Percentiles rank a stretch among this genome's conserved stretches.
These are phyloP conservation scores for Automeris io DNA, from an alignment of 2,888 invertebrate species.

Conservation along the genomic window DNA sequence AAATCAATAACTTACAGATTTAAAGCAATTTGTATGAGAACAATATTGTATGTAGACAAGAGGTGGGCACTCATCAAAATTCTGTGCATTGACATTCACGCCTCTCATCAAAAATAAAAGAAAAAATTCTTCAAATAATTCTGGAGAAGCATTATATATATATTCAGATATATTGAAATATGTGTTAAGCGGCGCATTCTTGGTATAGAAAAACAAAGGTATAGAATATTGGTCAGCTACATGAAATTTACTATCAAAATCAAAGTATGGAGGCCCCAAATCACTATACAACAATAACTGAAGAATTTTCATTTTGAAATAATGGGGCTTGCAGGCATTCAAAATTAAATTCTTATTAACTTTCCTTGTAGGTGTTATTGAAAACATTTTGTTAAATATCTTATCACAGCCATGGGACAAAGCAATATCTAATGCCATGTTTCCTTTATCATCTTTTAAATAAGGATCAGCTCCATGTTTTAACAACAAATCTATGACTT, in stretches of 20 bases:
- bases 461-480: conserved; percentile 56
- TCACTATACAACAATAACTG: conserved; percentile 50
- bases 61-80: conserved; percentile 60
- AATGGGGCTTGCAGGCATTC: conserved; percentile 59
- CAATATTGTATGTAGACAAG: conserved; percentile 58
- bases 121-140: conserved; percentile 54
- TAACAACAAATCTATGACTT: conserved; percentile 52
- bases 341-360: conserved; percentile 51
- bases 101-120: conserved; percentile 59
- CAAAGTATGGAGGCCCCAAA: conserved; percentile 59
- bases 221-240: neutral
- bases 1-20: conserved; percentile 60
- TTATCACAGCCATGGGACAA: conserved; percentile 40
- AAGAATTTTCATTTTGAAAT: conserved; percentile 58
- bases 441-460: conserved; percentile 41
- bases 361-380: conserved; percentile 36
- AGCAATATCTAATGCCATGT: conserved; percentile 53
- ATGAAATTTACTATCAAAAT: conserved; percentile 28
- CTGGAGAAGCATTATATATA: conserved; percentile 46
- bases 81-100: conserved; percentile 50
- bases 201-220: conserved; percentile 37
- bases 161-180: conserved; percentile 62
- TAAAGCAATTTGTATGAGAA: conserved; percentile 44
- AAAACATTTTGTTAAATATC: conserved; percentile 46
- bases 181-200: conserved; percentile 56